phyloP scores from a whole-genome alignment of 2,888 invertebrate genomes.

The Scelioninae gen. 1 region DNA sequence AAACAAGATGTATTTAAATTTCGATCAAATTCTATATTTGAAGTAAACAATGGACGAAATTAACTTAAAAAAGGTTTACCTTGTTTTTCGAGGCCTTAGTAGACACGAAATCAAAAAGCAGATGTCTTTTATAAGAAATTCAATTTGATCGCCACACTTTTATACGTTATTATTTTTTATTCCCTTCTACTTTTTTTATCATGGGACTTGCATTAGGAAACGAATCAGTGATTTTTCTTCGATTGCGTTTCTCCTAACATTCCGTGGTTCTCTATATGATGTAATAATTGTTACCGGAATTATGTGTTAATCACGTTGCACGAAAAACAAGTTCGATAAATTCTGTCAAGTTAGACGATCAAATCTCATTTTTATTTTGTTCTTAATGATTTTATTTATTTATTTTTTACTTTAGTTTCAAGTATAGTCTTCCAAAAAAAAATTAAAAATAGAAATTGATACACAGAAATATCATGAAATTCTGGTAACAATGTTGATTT shows the following conservation, averaged over 20 bases:
- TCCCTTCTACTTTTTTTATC: constrained; percentile 14
- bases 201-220: constrained; percentile 59
- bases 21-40: too few species aligned
- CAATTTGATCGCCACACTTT: constrained; percentile 47
- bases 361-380: not conserved
- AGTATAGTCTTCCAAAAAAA: constrained; percentile 41
- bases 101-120: constrained; percentile 65
- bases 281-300: constrained; percentile 48
- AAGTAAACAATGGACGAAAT: too few species aligned
- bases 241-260: constrained; percentile 31
- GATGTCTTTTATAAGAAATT: constrained; percentile 54
- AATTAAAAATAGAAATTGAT: not conserved
- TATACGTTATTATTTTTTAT: constrained; percentile 11
- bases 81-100: constrained; percentile 66
- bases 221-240: not conserved
- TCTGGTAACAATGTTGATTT: constrained; percentile 43
- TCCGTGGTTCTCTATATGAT: constrained; percentile 10
- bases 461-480: not conserved
- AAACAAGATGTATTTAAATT: too few species aligned
- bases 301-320: not conserved
- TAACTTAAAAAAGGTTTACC: constrained; percentile 52
- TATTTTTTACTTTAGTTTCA: not conserved
- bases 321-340: constrained; percentile 46
- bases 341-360: constrained; percentile 12
- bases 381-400: not conserved